Conservation (phyloP, 2,888 invertebrate genomes). For the Eristalis pertinax region DNA sequence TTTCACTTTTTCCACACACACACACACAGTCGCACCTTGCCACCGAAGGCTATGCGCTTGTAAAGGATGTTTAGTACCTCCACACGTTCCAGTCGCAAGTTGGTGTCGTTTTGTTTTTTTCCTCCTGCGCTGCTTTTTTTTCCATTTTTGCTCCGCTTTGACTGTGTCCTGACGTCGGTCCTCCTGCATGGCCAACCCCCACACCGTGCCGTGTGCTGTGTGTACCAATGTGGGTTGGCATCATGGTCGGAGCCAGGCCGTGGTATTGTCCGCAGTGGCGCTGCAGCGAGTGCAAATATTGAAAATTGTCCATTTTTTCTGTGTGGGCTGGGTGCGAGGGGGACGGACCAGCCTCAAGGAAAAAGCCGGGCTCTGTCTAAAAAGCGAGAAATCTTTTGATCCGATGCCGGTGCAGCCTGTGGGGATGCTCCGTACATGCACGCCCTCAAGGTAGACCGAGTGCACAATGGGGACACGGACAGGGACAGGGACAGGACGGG, state of each 20-base stretch:
- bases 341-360: slow-evolving; percentile 12
- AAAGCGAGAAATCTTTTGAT: slow-evolving; percentile 62
- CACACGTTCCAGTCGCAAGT: background rate
- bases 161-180: background rate
- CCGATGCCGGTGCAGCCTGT: slow-evolving; percentile 31
- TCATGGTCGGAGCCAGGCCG: slow-evolving; percentile 44
- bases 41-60: background rate
- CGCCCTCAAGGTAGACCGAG: slow-evolving; percentile 27
- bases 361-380: slow-evolving; percentile 6
- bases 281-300: slow-evolving; percentile 57
- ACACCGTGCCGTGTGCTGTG: background rate
- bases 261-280: slow-evolving; percentile 42
- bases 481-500: background rate
- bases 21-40: background rate
- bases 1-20: background rate
- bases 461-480: background rate
- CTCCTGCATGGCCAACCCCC: background rate
- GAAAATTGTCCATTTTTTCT: slow-evolving; percentile 14
- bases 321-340: background rate
- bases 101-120: background rate
- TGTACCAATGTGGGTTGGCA: slow-evolving; percentile 45
- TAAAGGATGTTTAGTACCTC: slow-evolving; percentile 24
- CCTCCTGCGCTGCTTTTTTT: no score
- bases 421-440: background rate
- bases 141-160: background rate